Conservation (phyloP, 2,113 vertebrate genomes). For the Phycodurus eques region DNA sequence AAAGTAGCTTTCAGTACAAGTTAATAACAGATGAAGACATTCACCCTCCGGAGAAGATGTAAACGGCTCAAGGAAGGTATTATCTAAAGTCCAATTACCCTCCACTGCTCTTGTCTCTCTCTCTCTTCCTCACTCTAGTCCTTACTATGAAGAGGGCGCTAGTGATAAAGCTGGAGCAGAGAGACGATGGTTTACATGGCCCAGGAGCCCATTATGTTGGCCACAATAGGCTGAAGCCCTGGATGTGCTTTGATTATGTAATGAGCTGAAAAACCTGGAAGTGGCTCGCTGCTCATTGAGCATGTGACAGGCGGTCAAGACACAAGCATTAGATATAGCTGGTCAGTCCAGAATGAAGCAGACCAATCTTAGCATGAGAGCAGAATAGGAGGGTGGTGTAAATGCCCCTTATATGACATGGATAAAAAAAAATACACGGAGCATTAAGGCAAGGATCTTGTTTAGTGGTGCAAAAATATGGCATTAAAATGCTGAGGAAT, state of each 20-base stretch:
- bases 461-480: slow-evolving; percentile 31
- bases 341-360: slow-evolving; percentile 34
- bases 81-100: slow-evolving; percentile 61
- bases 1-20: slow-evolving; percentile 33
- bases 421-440: slow-evolving; percentile 47
- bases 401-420: slow-evolving; percentile 48
- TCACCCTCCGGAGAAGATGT: slow-evolving; percentile 41
- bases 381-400: slow-evolving; percentile 30
- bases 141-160: slow-evolving; percentile 58
- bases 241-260: slow-evolving; percentile 67
- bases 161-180: slow-evolving; percentile 64
- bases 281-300: slow-evolving; percentile 67
- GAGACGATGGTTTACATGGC: slow-evolving; percentile 64
- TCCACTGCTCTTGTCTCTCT: slow-evolving; percentile 21
- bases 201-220: slow-evolving; percentile 70
- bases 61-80: slow-evolving; percentile 53
- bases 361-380: slow-evolving; percentile 28
- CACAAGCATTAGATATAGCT: slow-evolving; percentile 58
- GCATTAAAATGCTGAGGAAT: slow-evolving; percentile 16
- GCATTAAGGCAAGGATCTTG: slow-evolving; percentile 36
- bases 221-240: slow-evolving; percentile 62
- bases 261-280: slow-evolving; percentile 62
- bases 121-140: slow-evolving; percentile 33
- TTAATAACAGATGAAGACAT: slow-evolving; percentile 38
- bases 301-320: slow-evolving; percentile 48